These are phyloP conservation scores for Cantharis nigra DNA, from an alignment of 2,888 invertebrate species.

Conservation along the genomic window DNA sequence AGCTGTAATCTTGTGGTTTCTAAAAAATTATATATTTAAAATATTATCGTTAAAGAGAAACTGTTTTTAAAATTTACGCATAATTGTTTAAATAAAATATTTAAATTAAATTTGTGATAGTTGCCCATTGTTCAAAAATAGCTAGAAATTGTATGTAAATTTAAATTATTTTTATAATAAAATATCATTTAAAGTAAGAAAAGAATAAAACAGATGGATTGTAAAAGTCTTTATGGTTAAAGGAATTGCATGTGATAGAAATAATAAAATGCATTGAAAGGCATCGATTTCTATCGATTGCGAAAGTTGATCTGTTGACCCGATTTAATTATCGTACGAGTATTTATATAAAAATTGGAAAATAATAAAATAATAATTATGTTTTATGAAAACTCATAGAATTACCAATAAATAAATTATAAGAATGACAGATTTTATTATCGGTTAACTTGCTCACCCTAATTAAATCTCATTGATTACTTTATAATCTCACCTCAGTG, in stretches of 20 bases:
- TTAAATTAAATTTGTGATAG: background rate
- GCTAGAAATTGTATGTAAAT: background rate
- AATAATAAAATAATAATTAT: background rate
- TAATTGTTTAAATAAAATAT: background rate
- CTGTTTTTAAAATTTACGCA: background rate
- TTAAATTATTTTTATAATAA: background rate
- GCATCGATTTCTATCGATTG: slow-evolving; percentile 15
- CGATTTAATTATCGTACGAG: slow-evolving; percentile 8
- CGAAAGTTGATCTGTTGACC: slow-evolving; percentile 27
- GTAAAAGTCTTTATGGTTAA: background rate
- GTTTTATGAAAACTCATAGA: background rate
- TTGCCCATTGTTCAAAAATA: background rate
- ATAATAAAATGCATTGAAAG: slow-evolving; percentile 2
- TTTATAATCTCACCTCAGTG: too few relatives aligned
- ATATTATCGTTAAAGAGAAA: background rate
- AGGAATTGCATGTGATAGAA: background rate
- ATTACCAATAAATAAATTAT: too few relatives aligned
- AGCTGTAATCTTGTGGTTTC: slow-evolving; percentile 64
- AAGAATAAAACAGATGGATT: background rate
- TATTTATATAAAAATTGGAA: background rate
- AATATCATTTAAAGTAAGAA: background rate
- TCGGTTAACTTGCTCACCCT: too few relatives aligned
- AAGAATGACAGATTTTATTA: too few relatives aligned
- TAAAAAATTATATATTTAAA: slow-evolving; percentile 44
- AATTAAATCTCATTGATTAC: too few relatives aligned